These are phyloP conservation scores for Drosophila micromelanica DNA, from an alignment of 1,140 invertebrate genomes.

Conservation along the genomic window DNA sequence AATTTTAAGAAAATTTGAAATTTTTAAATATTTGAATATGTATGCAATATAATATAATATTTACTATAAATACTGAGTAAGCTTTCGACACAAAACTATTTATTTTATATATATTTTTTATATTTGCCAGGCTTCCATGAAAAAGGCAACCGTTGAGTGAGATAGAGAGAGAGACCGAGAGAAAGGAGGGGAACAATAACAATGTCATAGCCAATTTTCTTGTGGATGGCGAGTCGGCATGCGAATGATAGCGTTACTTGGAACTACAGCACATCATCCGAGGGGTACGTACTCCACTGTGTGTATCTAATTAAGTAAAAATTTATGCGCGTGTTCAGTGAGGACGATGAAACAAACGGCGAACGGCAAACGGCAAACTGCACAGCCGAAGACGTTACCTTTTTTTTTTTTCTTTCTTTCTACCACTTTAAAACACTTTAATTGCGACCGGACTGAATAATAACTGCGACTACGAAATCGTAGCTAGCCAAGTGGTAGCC, in stretches of 20 bases:
- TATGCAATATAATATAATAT: too few relatives aligned
- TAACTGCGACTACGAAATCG: slow-evolving; percentile 72
- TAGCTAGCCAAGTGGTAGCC: slow-evolving; percentile 8
- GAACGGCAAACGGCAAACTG: slow-evolving; percentile 39
- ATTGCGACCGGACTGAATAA: slow-evolving; percentile 66
- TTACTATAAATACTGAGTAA: too few relatives aligned
- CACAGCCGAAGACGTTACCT: slow-evolving; percentile 64
- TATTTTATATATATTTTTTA: too few relatives aligned
- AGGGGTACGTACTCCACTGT: slow-evolving; percentile 5
- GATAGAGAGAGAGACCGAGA: background rate
- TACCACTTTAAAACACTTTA: slow-evolving; percentile 63
- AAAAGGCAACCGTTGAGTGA: background rate
- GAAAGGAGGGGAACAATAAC: background rate
- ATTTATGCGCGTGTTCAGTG: slow-evolving; percentile 81
- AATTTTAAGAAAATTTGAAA: too few relatives aligned
- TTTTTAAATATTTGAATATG: too few relatives aligned
- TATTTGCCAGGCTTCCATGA: too few relatives aligned
- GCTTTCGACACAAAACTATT: too few relatives aligned
- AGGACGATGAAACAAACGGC: slow-evolving; percentile 79
- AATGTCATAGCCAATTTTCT: slow-evolving; percentile 40
- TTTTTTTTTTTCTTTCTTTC: slow-evolving; percentile 35
- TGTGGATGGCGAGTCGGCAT: slow-evolving; percentile 37
- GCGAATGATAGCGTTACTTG: slow-evolving; percentile 32
- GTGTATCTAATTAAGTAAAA: slow-evolving; percentile 76
- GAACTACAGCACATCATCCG: slow-evolving; percentile 14